phyloP scores from a whole-genome alignment of 2,113 vertebrate species.

The Ploceus nigricollis region DNA sequence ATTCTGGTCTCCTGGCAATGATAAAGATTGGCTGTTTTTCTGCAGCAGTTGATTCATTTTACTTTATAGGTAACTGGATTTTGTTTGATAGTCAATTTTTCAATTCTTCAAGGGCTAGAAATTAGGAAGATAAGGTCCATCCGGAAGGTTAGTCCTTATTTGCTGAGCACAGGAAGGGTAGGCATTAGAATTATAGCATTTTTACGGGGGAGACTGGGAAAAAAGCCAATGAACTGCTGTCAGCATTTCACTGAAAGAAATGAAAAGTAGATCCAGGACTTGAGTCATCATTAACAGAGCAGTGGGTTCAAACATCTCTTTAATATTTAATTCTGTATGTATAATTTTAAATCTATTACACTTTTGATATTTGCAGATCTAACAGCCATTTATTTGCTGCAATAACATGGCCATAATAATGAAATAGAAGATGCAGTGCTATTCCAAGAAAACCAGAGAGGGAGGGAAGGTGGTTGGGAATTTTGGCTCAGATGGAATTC shows the following conservation, averaged over 20 bases:
- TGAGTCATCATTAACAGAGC: neutral
- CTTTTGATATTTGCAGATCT: neutral
- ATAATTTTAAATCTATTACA: constrained; percentile 1
- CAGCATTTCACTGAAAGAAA: neutral
- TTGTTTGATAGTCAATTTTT: neutral
- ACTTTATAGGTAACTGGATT: neutral
- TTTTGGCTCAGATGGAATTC: neutral
- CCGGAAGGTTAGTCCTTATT: neutral
- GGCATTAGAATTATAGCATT: neutral
- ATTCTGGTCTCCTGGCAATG: neutral
- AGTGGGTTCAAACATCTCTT: neutral
- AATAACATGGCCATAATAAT: neutral
- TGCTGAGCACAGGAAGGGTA: neutral
- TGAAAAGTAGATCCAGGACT: neutral
- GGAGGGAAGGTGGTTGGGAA: neutral
- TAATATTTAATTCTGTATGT: neutral
- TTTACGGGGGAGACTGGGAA: neutral
- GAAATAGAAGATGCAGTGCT: neutral
- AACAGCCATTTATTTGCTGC: neutral
- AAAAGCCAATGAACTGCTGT: neutral
- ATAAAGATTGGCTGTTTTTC: neutral
- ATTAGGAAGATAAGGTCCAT: neutral
- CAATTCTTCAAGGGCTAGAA: neutral
- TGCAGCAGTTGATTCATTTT: neutral
- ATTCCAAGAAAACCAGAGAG: neutral